These are phyloP conservation scores for Mycteria americana DNA, from an alignment of 2,797 vertebrate genomes.

Conservation along the genomic window DNA sequence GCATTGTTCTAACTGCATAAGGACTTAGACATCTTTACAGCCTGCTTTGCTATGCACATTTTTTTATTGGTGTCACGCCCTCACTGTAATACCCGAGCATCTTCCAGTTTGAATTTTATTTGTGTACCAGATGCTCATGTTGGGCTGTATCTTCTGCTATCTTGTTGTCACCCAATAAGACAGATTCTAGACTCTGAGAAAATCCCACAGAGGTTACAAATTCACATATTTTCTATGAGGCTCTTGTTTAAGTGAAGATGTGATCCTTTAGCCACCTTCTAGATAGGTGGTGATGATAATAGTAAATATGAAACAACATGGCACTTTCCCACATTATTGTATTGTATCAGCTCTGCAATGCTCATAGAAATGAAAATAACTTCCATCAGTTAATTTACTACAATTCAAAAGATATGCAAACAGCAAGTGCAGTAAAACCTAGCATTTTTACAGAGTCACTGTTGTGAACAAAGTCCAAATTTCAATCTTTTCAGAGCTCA, in stretches of 20 bases:
- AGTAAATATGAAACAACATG: slow-evolving; percentile 25
- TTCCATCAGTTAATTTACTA: not conserved
- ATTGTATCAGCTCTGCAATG: not conserved
- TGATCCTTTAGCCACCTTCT: not conserved
- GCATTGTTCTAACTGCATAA: not conserved
- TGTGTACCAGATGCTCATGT: not conserved
- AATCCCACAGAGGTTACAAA: not conserved
- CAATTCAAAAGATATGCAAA: not conserved
- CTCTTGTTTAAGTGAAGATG: not conserved
- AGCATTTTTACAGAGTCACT: not conserved
- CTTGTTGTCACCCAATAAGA: not conserved
- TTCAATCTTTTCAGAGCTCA: not conserved
- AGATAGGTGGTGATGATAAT: not conserved
- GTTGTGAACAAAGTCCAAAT: not conserved
- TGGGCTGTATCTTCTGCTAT: not conserved
- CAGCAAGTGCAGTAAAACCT: not conserved
- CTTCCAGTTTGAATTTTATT: not conserved
- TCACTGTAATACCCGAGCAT: not conserved
- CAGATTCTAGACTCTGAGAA: not conserved
- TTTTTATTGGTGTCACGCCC: not conserved
- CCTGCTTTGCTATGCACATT: not conserved
- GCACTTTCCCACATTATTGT: not conserved
- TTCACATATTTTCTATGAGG: not conserved
- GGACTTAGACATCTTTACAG: not conserved
- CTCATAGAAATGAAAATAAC: not conserved